phyloP scores from a whole-genome alignment of 2,888 invertebrate species.

The Pseudanteris insignis region DNA sequence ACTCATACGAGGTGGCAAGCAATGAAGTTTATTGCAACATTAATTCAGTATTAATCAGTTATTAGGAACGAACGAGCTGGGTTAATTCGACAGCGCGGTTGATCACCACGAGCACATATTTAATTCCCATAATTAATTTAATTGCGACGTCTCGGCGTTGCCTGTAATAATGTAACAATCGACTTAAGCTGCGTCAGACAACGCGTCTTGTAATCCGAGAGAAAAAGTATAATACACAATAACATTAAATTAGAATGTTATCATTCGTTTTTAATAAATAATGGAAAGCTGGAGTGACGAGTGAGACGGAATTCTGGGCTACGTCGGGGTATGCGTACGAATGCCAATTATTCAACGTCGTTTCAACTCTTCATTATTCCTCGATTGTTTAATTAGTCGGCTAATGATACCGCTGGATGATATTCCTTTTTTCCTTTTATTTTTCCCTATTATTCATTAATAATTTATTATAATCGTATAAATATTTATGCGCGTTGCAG shows the following conservation, averaged over 20 bases:
- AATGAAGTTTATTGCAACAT: conserved; percentile 45
- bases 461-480: conserved; percentile 6
- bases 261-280: conserved; percentile 35
- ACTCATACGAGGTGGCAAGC: conserved; percentile 52
- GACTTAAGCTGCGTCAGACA: conserved; percentile 10
- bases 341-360: conserved; percentile 18
- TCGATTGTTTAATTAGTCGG: conserved; percentile 9
- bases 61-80: conserved; percentile 21
- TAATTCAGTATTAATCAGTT: conserved; percentile 37
- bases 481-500: background rate
- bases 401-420: background rate
- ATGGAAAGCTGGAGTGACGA: conserved; percentile 15
- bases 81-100: conserved; percentile 29
- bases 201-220: conserved; percentile 24
- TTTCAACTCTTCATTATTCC: conserved; percentile 20
- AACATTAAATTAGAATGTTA: conserved; percentile 36
- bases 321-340: conserved; percentile 9
- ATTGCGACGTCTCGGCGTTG: conserved; percentile 33
- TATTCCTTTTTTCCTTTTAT: conserved; percentile 14
- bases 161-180: conserved; percentile 25
- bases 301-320: conserved; percentile 3
- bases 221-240: conserved; percentile 34
- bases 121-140: conserved; percentile 38
- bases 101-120: conserved; percentile 28
- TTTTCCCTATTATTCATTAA: conserved; percentile 10